Evolutionary conservation across 2,888 invertebrate species (phyloP).

Genomic region (Laspeyria flexula): DNA sequence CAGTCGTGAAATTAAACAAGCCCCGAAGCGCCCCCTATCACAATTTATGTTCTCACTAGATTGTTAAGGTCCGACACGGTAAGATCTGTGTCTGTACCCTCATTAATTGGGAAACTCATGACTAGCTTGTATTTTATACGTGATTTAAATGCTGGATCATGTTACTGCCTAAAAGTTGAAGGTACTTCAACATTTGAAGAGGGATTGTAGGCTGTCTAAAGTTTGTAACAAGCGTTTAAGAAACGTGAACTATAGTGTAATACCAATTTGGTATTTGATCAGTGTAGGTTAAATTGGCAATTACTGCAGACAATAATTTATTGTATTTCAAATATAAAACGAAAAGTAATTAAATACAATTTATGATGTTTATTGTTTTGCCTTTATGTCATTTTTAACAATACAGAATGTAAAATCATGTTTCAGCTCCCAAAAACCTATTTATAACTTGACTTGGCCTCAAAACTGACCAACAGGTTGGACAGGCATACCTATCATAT

Average conservation of each 20-base stretch:
- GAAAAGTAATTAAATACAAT: too few species aligned
- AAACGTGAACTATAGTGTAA: background rate
- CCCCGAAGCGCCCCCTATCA: conserved; percentile 76
- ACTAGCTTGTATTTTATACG: conserved; percentile 61
- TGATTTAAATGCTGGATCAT: conserved; percentile 49
- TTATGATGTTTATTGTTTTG: too few species aligned
- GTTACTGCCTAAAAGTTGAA: background rate
- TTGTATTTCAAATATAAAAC: too few species aligned
- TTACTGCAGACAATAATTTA: too few species aligned
- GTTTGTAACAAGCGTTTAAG: background rate
- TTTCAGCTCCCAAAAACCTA: too few species aligned
- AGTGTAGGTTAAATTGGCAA: background rate
- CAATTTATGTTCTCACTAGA: conserved; percentile 84
- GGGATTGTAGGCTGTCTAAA: background rate
- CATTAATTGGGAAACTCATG: conserved; percentile 71
- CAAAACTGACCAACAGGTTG: too few species aligned
- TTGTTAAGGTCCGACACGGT: conserved; percentile 70
- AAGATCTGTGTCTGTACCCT: conserved; percentile 66
- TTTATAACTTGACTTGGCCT: too few species aligned
- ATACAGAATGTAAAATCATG: too few species aligned
- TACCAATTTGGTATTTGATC: background rate
- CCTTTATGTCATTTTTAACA: too few species aligned
- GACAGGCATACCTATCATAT: too few species aligned
- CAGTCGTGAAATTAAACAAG: conserved; percentile 85
- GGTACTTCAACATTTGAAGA: background rate